Percentiles rank a stretch among this genome's conserved stretches.
phyloP scores from a whole-genome alignment of 2,113 vertebrate genomes.

The Syngnathus typhle region DNA sequence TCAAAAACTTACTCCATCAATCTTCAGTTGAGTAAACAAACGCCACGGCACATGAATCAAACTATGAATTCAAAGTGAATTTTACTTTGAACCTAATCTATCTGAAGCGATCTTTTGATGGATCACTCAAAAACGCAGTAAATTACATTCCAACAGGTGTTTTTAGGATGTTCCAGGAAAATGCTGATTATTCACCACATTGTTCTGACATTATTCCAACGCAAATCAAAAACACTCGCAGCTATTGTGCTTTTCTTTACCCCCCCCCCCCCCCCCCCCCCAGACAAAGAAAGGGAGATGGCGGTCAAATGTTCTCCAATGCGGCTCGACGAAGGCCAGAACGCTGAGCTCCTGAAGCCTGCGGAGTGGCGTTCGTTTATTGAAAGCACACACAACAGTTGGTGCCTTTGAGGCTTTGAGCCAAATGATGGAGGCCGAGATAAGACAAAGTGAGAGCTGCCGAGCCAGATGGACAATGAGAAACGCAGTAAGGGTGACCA shows the following conservation, averaged over 20 bases:
- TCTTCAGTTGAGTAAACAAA: background rate
- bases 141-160: constrained; percentile 21
- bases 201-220: constrained; percentile 16
- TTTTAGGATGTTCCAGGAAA: constrained; percentile 7
- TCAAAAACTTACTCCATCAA: background rate
- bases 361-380: constrained; percentile 35
- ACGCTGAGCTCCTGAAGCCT: constrained; percentile 29
- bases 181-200: constrained; percentile 3
- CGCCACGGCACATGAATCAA: background rate
- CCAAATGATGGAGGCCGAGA: constrained; percentile 63
- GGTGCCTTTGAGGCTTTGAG: constrained; percentile 50
- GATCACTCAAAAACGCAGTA: background rate
- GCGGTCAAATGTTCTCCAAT: constrained; percentile 26
- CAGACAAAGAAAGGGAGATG: constrained; percentile 17
- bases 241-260: constrained; percentile 23
- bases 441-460: constrained; percentile 50
- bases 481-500: constrained; percentile 52
- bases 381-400: constrained; percentile 51
- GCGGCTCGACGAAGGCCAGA: background rate
- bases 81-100: background rate
- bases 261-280: background rate
- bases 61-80: background rate
- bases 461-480: constrained; percentile 58
- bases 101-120: background rate
- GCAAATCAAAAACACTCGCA: constrained; percentile 14